Evolutionary conservation across 2,797 vertebrate species (phyloP).

Genomic region (Pelodytes ibericus): DNA sequence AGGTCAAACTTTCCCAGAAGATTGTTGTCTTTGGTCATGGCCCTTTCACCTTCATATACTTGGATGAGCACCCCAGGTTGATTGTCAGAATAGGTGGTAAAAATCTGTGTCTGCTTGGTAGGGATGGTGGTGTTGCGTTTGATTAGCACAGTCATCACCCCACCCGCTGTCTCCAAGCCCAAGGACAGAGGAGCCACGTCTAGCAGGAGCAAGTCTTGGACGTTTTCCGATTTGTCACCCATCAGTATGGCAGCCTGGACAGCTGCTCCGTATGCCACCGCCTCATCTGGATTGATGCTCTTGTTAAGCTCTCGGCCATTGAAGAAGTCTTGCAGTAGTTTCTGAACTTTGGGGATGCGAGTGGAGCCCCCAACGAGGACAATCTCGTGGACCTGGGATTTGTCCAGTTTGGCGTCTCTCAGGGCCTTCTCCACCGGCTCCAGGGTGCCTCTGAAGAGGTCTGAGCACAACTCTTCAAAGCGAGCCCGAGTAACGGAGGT

Average conservation of each 20-base stretch:
- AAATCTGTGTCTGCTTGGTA: slow-evolving; percentile 76
- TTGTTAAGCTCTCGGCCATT: slow-evolving; percentile 46
- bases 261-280: slow-evolving; percentile 50
- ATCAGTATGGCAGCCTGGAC: slow-evolving; percentile 46
- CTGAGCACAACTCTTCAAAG: slow-evolving; percentile 21
- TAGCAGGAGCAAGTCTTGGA: slow-evolving; percentile 76
- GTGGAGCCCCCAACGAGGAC: slow-evolving; percentile 55
- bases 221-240: slow-evolving; percentile 64
- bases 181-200: slow-evolving; percentile 75
- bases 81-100: slow-evolving; percentile 77
- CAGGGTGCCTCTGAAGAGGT: slow-evolving; percentile 29
- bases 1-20: slow-evolving; percentile 76
- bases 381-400: slow-evolving; percentile 50
- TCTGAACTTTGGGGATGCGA: slow-evolving; percentile 56
- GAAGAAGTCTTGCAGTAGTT: slow-evolving; percentile 54
- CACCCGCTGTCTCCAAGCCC: slow-evolving; percentile 76
- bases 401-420: slow-evolving; percentile 46
- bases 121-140: slow-evolving; percentile 79
- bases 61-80: slow-evolving; percentile 75
- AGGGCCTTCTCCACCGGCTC: slow-evolving; percentile 42
- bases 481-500: slow-evolving; percentile 20
- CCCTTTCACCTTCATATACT: slow-evolving; percentile 76
- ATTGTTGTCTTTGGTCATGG: slow-evolving; percentile 79
- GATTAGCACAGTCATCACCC: slow-evolving; percentile 74
- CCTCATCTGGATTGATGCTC: slow-evolving; percentile 54